Evolutionary conservation across 2,113 vertebrate species (phyloP).

Genomic region (Neolamprologus brichardi): DNA sequence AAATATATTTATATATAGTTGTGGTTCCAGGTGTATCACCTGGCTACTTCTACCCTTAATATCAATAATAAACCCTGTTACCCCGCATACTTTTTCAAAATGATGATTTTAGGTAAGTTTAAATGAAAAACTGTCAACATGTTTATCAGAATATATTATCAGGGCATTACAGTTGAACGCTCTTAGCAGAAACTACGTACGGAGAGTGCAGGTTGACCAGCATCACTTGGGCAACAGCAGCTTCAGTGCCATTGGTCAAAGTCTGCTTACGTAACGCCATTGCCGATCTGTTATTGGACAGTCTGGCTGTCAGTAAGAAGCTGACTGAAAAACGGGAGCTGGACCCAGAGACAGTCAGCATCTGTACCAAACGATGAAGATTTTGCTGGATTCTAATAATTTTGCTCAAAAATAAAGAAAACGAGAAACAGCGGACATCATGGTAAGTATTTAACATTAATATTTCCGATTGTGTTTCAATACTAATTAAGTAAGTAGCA

Average conservation of each 20-base stretch:
- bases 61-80: not conserved
- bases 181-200: not conserved
- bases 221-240: not conserved
- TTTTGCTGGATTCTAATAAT: not conserved
- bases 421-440: not conserved
- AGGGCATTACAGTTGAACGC: not conserved
- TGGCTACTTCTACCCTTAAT: not conserved
- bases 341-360: constrained; percentile 48
- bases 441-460: constrained; percentile 38
- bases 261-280: not conserved
- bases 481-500: not conserved
- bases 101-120: not conserved
- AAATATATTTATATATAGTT: not conserved
- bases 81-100: not conserved
- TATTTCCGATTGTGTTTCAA: not conserved
- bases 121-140: not conserved
- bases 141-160: not conserved
- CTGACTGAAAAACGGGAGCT: not conserved
- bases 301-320: constrained; percentile 19
- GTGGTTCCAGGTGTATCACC: not conserved
- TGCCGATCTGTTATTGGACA: constrained; percentile 54
- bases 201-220: not conserved
- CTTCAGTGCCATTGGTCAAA: constrained; percentile 18
- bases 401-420: constrained; percentile 12
- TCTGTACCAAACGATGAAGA: constrained; percentile 54